Percentiles rank a stretch among this genome's conserved stretches.
Evolutionary conservation across 1,140 invertebrate species (phyloP).

Genomic region (Wasmannia auropunctata): DNA sequence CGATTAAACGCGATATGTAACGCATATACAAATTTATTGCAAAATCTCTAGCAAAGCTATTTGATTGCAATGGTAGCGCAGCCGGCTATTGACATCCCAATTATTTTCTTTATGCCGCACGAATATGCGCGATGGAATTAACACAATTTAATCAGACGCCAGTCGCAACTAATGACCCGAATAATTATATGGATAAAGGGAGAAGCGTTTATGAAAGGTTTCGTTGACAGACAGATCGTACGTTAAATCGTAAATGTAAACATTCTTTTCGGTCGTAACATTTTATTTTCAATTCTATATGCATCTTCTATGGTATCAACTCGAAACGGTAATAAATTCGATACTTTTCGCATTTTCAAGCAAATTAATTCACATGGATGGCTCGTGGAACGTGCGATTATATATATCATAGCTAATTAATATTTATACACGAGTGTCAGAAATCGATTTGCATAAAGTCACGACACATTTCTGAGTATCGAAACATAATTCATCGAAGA

Average conservation of each 20-base stretch:
- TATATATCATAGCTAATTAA: not conserved
- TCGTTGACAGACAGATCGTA: not conserved
- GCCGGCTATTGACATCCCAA: slow-evolving; percentile 27
- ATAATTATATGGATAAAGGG: slow-evolving; percentile 18
- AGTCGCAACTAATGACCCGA: slow-evolving; percentile 2
- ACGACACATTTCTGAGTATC: not conserved
- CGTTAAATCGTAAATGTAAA: not conserved
- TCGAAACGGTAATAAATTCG: not conserved
- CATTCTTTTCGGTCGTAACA: not conserved
- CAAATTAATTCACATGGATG: not conserved
- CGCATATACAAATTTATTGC: not conserved
- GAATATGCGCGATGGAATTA: not conserved
- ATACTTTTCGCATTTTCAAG: not conserved
- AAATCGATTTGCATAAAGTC: slow-evolving; percentile 1
- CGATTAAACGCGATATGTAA: slow-evolving; percentile 34
- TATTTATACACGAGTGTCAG: not conserved
- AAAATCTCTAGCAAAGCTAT: slow-evolving; percentile 18
- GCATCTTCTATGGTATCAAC: not conserved
- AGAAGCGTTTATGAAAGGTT: not conserved
- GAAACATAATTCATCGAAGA: not conserved
- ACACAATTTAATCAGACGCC: slow-evolving; percentile 27
- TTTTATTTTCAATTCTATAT: not conserved
- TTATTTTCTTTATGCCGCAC: slow-evolving; percentile 34
- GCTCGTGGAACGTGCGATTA: not conserved
- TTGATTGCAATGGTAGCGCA: slow-evolving; percentile 1